These are phyloP conservation scores for Gonioctena quinquepunctata DNA, from an alignment of 1,140 invertebrate genomes.

Conservation along the genomic window DNA sequence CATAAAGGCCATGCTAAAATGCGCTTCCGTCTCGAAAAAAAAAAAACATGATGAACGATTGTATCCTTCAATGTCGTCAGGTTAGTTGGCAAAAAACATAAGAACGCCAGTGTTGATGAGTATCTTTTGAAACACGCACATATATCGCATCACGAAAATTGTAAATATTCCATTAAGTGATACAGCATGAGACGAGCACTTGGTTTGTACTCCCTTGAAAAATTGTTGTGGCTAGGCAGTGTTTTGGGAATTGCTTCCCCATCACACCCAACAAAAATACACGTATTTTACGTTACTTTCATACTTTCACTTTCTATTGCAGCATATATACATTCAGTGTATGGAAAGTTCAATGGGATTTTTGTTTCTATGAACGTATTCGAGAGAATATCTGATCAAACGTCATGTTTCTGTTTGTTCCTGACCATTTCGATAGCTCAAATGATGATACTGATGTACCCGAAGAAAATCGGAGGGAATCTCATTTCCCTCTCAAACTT, in stretches of 20 bases:
- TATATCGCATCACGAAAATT: no score
- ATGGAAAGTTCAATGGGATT: neutral
- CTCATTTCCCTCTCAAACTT: neutral
- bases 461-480: neutral
- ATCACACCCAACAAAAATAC: neutral
- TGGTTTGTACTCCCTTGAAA: neutral
- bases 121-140: no score
- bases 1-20: no score
- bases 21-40: no score
- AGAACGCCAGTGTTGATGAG: no score
- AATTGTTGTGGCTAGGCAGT: neutral
- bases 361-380: neutral
- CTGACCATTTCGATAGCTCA: neutral
- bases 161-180: no score
- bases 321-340: neutral
- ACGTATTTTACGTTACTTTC: neutral
- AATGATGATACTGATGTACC: neutral
- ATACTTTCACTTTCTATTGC: neutral
- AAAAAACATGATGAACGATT: no score
- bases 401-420: neutral
- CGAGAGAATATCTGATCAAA: neutral
- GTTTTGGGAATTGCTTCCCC: neutral
- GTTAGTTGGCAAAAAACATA: no score
- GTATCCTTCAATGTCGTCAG: no score
- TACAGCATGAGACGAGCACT: neutral